Percentiles rank a stretch among this genome's conserved stretches.
These are phyloP conservation scores for Dolomedes plantarius DNA, from an alignment of 2,888 invertebrate species.

Conservation along the genomic window DNA sequence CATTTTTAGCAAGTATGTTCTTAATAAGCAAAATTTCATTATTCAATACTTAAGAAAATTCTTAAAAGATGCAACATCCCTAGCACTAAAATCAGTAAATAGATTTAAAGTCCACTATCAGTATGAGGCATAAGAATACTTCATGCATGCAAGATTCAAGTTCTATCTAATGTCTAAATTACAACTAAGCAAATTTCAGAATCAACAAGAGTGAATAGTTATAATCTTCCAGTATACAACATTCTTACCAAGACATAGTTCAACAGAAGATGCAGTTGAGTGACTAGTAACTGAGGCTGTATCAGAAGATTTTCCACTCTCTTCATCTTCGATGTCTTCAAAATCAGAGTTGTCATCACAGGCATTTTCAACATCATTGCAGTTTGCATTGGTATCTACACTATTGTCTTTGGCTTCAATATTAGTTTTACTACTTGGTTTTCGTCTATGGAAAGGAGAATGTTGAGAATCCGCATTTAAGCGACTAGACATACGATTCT, in stretches of 20 bases:
- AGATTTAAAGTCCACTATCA: no score
- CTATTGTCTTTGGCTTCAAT: conserved; percentile 51
- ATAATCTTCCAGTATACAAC: no score
- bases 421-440: not conserved
- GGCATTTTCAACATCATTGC: not conserved
- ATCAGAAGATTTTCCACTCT: conserved; percentile 78
- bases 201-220: no score
- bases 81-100: no score
- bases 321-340: conserved; percentile 78
- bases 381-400: not conserved
- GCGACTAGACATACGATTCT: conserved; percentile 42
- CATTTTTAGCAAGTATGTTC: no score
- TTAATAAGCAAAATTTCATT: no score
- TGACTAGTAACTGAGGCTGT: conserved; percentile 77
- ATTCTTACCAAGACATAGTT: conserved; percentile 62
- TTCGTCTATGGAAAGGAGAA: conserved; percentile 16
- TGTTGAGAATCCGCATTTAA: conserved; percentile 1
- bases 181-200: no score
- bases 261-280: conserved; percentile 75
- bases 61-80: no score
- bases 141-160: no score
- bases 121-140: no score
- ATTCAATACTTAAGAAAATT: no score
- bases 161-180: no score
- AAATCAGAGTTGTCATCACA: conserved; percentile 68